These are phyloP conservation scores for Porites lutea DNA, from an alignment of 64 coral and sea anemone genomes.

Conservation along the genomic window DNA sequence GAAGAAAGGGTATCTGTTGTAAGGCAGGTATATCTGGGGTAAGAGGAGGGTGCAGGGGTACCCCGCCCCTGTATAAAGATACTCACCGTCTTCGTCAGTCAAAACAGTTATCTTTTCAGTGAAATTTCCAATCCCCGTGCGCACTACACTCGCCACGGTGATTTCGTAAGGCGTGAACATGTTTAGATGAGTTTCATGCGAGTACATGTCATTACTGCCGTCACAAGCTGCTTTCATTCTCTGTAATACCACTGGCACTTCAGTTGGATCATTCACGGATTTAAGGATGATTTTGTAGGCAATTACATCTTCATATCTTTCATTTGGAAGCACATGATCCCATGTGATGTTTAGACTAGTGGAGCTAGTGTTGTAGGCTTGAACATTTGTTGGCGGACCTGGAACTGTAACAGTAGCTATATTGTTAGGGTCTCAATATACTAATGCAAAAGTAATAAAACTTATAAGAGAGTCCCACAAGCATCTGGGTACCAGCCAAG, in stretches of 20 bases:
- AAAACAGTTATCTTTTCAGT: neutral
- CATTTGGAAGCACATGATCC: neutral
- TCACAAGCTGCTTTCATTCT: neutral
- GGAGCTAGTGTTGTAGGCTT: slow-evolving; percentile 53
- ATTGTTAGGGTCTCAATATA: too few species aligned
- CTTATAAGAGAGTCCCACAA: too few species aligned
- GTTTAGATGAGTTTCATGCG: neutral
- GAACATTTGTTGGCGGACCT: neutral
- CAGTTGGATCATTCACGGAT: neutral
- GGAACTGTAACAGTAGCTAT: neutral
- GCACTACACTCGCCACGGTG: slow-evolving; percentile 9
- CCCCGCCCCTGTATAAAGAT: neutral
- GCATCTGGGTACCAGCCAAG: too few species aligned
- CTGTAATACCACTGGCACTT: too few species aligned
- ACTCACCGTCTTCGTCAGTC: slow-evolving; percentile 76
- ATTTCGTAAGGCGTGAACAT: slow-evolving; percentile 35
- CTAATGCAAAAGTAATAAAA: too few species aligned
- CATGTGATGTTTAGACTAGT: slow-evolving; percentile 54
- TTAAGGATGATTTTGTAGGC: slow-evolving; percentile 1
- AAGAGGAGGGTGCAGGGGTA: neutral
- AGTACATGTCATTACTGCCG: neutral
- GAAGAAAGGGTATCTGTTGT: too few species aligned
- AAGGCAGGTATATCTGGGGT: too few species aligned
- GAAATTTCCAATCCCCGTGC: neutral
- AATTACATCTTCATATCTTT: neutral